Conservation (phyloP, 1,140 invertebrate species). For the Drosophila kikkawai region DNA sequence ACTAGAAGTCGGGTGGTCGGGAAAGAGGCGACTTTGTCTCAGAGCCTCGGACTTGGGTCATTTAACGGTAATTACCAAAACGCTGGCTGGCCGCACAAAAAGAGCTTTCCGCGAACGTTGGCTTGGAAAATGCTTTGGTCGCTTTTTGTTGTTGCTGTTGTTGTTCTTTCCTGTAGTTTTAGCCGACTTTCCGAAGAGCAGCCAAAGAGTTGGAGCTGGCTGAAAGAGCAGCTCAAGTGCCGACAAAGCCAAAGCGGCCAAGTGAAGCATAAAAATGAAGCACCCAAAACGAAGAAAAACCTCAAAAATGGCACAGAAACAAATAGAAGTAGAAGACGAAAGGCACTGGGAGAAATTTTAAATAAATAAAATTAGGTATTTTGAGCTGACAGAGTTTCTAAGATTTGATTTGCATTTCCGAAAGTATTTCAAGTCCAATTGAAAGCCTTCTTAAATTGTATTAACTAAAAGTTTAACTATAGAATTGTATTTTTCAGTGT, state of each 20-base stretch:
- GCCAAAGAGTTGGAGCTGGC: slow-evolving; percentile 13
- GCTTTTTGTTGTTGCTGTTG: neutral
- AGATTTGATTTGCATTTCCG: neutral
- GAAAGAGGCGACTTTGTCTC: slow-evolving; percentile 22
- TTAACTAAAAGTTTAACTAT: neutral
- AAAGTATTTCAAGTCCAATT: too few relatives aligned
- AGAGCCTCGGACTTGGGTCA: slow-evolving; percentile 61
- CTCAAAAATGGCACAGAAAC: slow-evolving; percentile 32
- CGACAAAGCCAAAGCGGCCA: slow-evolving; percentile 72
- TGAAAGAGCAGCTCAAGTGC: slow-evolving; percentile 60
- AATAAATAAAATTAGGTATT: too few relatives aligned
- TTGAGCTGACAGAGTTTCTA: neutral
- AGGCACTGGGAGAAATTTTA: neutral
- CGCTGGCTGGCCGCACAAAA: slow-evolving; percentile 41
- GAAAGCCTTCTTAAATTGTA: neutral
- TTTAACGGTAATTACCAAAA: slow-evolving; percentile 81
- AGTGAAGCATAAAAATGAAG: slow-evolving; percentile 76
- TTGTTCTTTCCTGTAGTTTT: slow-evolving; percentile 30
- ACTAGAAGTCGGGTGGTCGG: neutral
- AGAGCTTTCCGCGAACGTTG: slow-evolving; percentile 62
- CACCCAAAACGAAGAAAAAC: slow-evolving; percentile 60
- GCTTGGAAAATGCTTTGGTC: slow-evolving; percentile 43
- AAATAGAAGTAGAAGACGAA: slow-evolving; percentile 38
- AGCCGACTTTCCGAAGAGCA: slow-evolving; percentile 35
- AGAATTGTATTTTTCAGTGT: slow-evolving; percentile 1